Conservation (phyloP, 2,113 vertebrate genomes). For the Syngnathoides biaculeatus region DNA sequence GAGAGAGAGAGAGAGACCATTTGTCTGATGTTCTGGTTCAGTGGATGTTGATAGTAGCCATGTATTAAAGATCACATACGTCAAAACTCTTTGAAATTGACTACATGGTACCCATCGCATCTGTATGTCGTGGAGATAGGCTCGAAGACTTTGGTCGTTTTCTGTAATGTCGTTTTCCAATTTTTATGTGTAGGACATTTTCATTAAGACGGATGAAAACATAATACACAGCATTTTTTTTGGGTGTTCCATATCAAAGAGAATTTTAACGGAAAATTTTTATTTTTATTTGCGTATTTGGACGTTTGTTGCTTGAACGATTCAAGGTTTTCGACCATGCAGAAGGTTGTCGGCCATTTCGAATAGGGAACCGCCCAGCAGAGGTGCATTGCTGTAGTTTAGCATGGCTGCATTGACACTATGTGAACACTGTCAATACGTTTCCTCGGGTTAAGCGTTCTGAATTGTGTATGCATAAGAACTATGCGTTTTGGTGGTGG, state of each 20-base stretch:
- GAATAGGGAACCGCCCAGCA: slow-evolving; percentile 3
- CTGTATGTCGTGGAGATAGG: background rate
- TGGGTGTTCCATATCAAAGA: too few species aligned
- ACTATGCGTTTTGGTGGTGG: background rate
- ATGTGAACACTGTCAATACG: background rate
- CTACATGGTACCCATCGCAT: background rate
- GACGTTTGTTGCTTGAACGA: background rate
- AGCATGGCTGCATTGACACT: background rate
- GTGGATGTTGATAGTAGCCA: background rate
- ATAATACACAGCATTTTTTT: background rate
- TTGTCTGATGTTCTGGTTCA: background rate
- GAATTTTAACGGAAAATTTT: background rate
- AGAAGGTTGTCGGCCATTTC: slow-evolving; percentile 2
- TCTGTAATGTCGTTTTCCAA: background rate
- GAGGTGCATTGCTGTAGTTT: slow-evolving; percentile 1
- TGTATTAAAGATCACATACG: background rate
- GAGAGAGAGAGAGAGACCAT: too few species aligned
- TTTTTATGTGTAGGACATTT: background rate
- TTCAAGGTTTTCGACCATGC: background rate
- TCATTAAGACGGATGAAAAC: background rate
- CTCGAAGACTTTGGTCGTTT: background rate
- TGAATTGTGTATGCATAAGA: background rate
- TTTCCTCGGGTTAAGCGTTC: background rate
- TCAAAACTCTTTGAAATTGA: background rate
- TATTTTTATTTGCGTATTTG: background rate